A percentile compares a stretch with the other conserved stretches of the same genome.
Evolutionary conservation across 2,888 invertebrate species (phyloP).

Genomic region (Sturmia bella): DNA sequence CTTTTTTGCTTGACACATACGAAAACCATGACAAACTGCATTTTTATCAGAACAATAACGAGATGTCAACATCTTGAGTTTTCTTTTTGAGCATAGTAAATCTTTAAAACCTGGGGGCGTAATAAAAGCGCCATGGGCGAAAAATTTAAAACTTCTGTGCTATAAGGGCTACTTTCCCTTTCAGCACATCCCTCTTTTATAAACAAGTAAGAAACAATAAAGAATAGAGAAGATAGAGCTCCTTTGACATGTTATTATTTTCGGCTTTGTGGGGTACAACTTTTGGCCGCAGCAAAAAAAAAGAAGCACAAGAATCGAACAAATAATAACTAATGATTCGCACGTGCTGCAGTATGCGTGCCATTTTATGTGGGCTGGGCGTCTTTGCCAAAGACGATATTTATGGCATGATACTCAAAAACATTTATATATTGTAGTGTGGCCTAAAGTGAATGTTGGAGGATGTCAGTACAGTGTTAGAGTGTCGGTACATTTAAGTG

Average conservation of each 20-base stretch:
- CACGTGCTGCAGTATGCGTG: slow-evolving; percentile 38
- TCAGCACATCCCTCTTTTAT: too few relatives aligned
- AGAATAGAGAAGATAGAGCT: slow-evolving; percentile 1
- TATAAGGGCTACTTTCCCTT: too few relatives aligned
- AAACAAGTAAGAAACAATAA: too few relatives aligned
- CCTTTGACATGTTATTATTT: background rate
- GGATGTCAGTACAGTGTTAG: background rate
- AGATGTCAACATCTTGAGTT: too few relatives aligned
- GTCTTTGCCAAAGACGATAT: slow-evolving; percentile 10
- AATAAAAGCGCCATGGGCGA: too few relatives aligned
- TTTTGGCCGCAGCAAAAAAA: slow-evolving; percentile 5
- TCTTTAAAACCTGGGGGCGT: too few relatives aligned
- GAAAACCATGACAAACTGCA: too few relatives aligned
- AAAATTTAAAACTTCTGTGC: too few relatives aligned
- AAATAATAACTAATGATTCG: slow-evolving; percentile 57
- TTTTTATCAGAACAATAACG: too few relatives aligned
- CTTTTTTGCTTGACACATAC: too few relatives aligned
- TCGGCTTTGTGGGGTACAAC: background rate
- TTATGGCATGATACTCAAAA: slow-evolving; percentile 9
- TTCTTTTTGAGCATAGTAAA: too few relatives aligned
- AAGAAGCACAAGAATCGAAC: slow-evolving; percentile 18
- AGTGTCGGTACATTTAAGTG: background rate
- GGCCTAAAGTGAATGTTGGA: background rate
- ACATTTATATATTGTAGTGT: slow-evolving; percentile 25
- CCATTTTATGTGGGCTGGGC: background rate